Conservation (phyloP, 92 coral and sea anemone species). For the Porites lobata region DNA sequence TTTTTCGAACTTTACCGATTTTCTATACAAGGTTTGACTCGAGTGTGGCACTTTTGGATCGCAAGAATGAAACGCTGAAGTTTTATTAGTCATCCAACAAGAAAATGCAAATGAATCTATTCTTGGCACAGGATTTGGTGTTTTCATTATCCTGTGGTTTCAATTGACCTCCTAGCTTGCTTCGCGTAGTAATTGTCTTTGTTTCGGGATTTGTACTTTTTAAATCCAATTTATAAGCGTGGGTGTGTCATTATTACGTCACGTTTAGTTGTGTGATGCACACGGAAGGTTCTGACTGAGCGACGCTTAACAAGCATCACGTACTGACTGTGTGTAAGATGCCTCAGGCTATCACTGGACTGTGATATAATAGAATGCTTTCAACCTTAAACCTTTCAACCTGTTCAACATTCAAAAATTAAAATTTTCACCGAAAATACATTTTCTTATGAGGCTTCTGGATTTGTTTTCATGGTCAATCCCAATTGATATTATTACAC, state of each 20-base stretch:
- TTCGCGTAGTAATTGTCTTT: conserved; percentile 7
- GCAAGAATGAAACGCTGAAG: background rate
- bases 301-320: conserved; percentile 10
- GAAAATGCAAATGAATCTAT: background rate
- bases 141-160: conserved; percentile 30
- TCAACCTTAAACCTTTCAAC: background rate
- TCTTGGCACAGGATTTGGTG: background rate
- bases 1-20: background rate
- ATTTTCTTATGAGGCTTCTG: too few species aligned
- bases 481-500: background rate
- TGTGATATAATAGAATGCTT: background rate
- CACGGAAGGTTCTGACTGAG: conserved; percentile 32
- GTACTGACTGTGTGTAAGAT: background rate
- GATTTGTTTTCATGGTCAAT: too few species aligned
- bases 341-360: background rate
- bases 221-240: conserved; percentile 20
- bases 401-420: background rate
- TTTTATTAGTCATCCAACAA: background rate
- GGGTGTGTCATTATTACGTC: conserved; percentile 24
- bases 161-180: conserved; percentile 37
- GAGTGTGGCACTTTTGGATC: background rate
- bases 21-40: background rate
- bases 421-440: background rate
- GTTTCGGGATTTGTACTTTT: conserved; percentile 34
- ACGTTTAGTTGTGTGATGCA: conserved; percentile 25